Evolutionary conservation across 1,140 invertebrate species (phyloP), one percentile per base, ranked within the genome.

Genomic region (Pseudomyrmex sp.): DNA sequence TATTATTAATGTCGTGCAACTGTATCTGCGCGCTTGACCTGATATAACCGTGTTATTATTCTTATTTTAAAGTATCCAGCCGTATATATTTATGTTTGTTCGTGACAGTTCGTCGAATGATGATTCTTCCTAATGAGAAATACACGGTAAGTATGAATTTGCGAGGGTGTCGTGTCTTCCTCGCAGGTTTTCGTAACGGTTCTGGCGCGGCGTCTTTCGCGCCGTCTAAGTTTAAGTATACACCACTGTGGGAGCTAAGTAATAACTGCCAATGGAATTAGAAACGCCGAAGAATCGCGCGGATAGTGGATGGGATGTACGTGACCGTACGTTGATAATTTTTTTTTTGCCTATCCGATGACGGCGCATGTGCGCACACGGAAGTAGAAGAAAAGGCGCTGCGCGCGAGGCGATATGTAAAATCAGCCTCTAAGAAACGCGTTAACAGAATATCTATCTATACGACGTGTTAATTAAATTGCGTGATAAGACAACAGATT

Each of bases 211-310:
- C 61, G 35, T 79, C 68, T 80, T 85, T 83, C 83, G 58, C 73
- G 26, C 52, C 72, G 52, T 44, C 23, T 7, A 59, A 48, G 75
- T 84, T 88, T 89, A 88, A 89, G 88, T 76, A 84, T 88, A 88
- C 52, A 84, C 70, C 84, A 86, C 87, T 80, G 68, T 85, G 65
- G 70, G 80, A 88, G 79, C 80, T 77, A 85, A 82, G 88, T 89
- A 88, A 89, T 89, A 89, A 89, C 84, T 70, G 70, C 59, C 87
- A 84, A 88, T 84, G 75, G 76, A 88, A 88, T 88, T 77, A 88
- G 72, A 89, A 66, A 83, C 73, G 68, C 62, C 68, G 23, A 62
- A 83, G 69, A 83, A 72, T 88, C 76, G 87, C 76, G 87, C 66
- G 83, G 50, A 85, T 77, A 70, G 65, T 85, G 9, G 73, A 88